A percentile compares a stretch with the other conserved stretches of the same genome.
These are phyloP conservation scores for Pholis gunnellus DNA, from an alignment of 2,113 vertebrate species.

Conservation along the genomic window DNA sequence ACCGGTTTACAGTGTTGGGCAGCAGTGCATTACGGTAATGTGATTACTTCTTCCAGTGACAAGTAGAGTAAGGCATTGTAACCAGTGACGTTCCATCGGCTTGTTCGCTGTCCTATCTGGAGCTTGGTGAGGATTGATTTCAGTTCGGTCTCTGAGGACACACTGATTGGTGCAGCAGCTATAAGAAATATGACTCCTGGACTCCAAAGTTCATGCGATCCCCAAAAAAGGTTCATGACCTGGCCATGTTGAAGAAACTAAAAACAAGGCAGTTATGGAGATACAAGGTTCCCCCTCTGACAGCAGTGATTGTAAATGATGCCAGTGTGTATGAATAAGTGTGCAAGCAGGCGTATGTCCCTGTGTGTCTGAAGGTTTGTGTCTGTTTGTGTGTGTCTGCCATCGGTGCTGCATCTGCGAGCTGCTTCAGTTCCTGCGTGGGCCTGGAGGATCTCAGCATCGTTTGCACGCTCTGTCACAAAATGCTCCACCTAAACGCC, in stretches of 20 bases:
- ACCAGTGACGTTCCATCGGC: too few species aligned
- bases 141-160: background rate
- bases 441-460: conserved; percentile 50
- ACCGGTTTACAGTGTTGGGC: background rate
- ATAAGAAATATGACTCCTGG: background rate
- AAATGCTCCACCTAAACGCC: conserved; percentile 55
- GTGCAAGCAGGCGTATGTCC: conserved; percentile 10
- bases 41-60: background rate
- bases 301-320: conserved; percentile 43
- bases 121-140: background rate
- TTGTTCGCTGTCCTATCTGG: background rate
- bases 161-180: background rate
- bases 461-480: conserved; percentile 46
- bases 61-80: background rate
- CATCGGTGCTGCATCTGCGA: conserved; percentile 26
- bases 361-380: conserved; percentile 8
- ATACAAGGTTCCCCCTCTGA: background rate
- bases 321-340: conserved; percentile 34
- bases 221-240: background rate
- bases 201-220: background rate
- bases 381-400: background rate
- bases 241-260: background rate
- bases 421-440: conserved; percentile 39
- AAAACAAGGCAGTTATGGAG: background rate
- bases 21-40: background rate